These are phyloP conservation scores for Brachypodius melanocephalos DNA, from an alignment of 2,113 vertebrate species.

Conservation along the genomic window DNA sequence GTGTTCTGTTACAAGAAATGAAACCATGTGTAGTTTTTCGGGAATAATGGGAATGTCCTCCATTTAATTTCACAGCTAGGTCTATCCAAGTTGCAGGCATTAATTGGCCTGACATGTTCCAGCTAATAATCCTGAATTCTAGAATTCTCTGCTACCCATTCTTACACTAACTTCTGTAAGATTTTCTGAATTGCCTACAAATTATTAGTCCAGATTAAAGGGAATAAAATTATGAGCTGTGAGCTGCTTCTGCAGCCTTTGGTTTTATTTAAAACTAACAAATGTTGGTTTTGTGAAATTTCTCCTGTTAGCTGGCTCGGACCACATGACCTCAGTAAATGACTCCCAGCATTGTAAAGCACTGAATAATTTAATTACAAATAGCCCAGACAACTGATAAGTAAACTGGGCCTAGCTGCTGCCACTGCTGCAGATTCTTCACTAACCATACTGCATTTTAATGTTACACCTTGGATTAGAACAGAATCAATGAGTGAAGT, in stretches of 20 bases:
- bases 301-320: background rate
- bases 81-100: background rate
- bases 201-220: background rate
- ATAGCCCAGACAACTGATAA: background rate
- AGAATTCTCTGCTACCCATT: background rate
- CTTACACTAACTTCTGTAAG: background rate
- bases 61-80: background rate
- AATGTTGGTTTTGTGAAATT: background rate
- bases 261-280: background rate
- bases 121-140: background rate
- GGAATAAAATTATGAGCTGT: background rate
- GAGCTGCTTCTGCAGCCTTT: background rate
- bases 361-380: conserved; percentile 17
- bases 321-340: background rate
- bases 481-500: conserved; percentile 41
- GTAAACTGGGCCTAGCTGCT: background rate
- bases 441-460: background rate
- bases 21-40: background rate
- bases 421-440: background rate
- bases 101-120: background rate
- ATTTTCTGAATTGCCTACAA: background rate
- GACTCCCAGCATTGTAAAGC: background rate
- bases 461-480: background rate
- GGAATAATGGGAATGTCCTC: background rate
- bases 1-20: background rate